These are phyloP conservation scores for Cephalopterus ornatus DNA, from an alignment of 2,113 vertebrate species.

Conservation along the genomic window DNA sequence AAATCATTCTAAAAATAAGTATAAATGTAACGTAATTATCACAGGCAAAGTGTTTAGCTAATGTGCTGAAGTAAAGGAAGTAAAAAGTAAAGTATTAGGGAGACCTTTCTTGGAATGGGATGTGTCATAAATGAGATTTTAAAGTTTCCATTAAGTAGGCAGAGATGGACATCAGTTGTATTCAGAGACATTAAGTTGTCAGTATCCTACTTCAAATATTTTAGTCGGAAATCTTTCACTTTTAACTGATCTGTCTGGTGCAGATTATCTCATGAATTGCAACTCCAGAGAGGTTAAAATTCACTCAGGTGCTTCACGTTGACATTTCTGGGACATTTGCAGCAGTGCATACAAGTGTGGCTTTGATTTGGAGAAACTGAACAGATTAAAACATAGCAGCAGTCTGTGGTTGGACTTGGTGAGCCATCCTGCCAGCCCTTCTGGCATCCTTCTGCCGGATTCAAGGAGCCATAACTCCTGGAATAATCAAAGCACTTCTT, in stretches of 20 bases:
- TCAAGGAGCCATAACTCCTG: background rate
- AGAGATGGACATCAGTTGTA: rapidly evolving
- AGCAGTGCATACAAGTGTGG: background rate
- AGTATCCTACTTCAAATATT: background rate
- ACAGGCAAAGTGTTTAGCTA: background rate
- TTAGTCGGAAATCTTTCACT: background rate
- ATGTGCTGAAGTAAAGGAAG: background rate
- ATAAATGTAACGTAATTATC: background rate
- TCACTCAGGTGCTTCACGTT: background rate
- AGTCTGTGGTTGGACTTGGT: background rate
- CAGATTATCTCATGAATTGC: background rate
- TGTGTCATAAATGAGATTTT: background rate
- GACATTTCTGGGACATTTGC: background rate
- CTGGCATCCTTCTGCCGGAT: background rate
- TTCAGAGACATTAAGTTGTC: background rate
- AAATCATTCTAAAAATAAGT: background rate
- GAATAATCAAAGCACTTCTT: background rate
- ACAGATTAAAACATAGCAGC: background rate
- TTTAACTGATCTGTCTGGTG: background rate
- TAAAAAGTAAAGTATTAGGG: background rate
- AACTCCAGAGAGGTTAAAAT: background rate
- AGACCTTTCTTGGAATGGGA: background rate
- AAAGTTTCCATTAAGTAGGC: background rate
- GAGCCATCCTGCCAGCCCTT: background rate
- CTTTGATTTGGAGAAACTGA: background rate